Evolutionary conservation across 2,113 vertebrate species (phyloP).

Genomic region (Neopipo cinnamomea): DNA sequence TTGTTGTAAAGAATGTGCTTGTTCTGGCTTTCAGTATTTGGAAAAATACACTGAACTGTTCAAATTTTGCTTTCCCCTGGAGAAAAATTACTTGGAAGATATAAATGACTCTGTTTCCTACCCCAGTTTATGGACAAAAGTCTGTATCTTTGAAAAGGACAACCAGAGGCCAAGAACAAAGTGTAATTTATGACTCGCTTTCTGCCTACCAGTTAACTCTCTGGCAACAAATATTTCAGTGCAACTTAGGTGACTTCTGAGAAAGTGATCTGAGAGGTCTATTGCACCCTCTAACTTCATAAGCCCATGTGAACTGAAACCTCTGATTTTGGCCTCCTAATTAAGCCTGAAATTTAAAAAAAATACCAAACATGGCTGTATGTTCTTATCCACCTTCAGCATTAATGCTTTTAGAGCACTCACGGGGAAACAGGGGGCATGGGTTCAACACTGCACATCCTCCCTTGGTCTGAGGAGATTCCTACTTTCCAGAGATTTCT

Average conservation of each 20-base stretch:
- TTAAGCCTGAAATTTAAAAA: background rate
- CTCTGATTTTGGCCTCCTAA: background rate
- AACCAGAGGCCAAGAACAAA: background rate
- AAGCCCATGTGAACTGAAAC: background rate
- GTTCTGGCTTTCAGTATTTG: background rate
- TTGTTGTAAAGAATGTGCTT: background rate
- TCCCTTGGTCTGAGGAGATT: background rate
- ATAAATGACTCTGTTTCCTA: background rate
- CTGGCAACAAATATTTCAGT: background rate
- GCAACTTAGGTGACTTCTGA: background rate
- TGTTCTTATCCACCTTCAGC: background rate
- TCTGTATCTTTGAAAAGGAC: background rate
- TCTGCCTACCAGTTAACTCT: background rate
- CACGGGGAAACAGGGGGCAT: background rate
- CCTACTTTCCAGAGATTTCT: background rate
- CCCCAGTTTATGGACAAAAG: background rate
- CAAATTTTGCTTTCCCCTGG: background rate
- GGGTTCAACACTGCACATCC: background rate
- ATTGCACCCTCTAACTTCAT: background rate
- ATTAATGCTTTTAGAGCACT: background rate
- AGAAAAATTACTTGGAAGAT: background rate
- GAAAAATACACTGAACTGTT: background rate
- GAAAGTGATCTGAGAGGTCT: background rate
- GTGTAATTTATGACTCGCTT: background rate
- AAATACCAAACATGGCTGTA: background rate